Evolutionary conservation across 2,797 vertebrate species (phyloP).

Genomic region (Meriones psammophilus): DNA sequence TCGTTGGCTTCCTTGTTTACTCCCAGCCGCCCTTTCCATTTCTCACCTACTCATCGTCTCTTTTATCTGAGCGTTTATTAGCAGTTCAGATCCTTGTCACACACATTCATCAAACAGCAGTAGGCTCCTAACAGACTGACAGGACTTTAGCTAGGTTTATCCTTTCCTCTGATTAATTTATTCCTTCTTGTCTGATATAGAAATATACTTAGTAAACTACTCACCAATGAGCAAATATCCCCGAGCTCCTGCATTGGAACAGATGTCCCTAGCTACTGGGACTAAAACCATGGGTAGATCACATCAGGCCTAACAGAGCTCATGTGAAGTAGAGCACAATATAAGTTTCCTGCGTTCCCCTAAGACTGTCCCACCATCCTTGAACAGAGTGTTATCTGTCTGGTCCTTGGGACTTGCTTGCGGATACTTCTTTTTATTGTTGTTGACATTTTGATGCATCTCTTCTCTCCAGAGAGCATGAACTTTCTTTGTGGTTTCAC

Average conservation of each 20-base stretch:
- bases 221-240: background rate
- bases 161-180: background rate
- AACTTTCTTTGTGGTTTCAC: background rate
- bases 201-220: background rate
- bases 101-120: background rate
- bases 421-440: background rate
- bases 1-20: background rate
- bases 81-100: conserved; percentile 26
- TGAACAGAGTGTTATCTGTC: background rate
- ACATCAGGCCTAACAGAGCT: background rate
- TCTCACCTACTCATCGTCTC: background rate
- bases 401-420: background rate
- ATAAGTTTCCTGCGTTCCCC: fast-evolving
- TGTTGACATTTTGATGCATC: background rate
- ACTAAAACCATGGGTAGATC: background rate
- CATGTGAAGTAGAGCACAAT: background rate
- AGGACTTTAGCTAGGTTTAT: background rate
- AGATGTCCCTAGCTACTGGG: background rate
- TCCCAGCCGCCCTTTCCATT: background rate
- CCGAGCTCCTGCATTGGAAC: background rate
- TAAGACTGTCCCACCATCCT: background rate
- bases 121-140: background rate
- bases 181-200: background rate
- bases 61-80: conserved; percentile 52
- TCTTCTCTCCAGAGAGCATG: background rate